phyloP scores from a whole-genome alignment of 2,797 vertebrate genomes.

The Chaenodraco wilsoni region DNA sequence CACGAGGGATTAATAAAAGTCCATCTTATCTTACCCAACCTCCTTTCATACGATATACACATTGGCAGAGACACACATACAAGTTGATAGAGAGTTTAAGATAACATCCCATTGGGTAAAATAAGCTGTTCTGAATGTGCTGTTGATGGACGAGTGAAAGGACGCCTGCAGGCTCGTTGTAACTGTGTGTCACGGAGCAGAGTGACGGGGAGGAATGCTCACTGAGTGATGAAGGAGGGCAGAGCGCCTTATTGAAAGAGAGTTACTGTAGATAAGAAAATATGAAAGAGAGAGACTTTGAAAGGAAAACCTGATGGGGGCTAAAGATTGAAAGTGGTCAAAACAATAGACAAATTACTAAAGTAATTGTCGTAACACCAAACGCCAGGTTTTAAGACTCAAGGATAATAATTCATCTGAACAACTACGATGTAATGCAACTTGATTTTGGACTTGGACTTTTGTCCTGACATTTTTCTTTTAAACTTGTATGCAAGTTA shows the following conservation, averaged over 20 bases:
- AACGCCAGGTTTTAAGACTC: too few species aligned
- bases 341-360: background rate
- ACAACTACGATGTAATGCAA: too few species aligned
- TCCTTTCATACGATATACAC: background rate
- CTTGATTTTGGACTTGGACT: too few species aligned
- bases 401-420: too few species aligned
- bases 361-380: too few species aligned
- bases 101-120: slow-evolving; percentile 26
- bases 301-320: background rate
- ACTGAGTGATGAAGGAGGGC: slow-evolving; percentile 18
- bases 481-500: too few species aligned
- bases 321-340: background rate
- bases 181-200: slow-evolving; percentile 36
- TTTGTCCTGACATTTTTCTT: too few species aligned
- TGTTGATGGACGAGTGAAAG: slow-evolving; percentile 48
- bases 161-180: slow-evolving; percentile 38
- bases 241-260: slow-evolving; percentile 3
- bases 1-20: too few species aligned
- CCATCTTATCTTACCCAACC: background rate
- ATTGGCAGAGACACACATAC: background rate
- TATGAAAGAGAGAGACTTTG: background rate
- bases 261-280: background rate
- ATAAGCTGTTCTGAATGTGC: slow-evolving; percentile 14
- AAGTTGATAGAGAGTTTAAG: slow-evolving; percentile 27
- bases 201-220: slow-evolving; percentile 48